Evolutionary conservation across 37 sponge, comb jelly and placozoan species (phyloP), one percentile per base, ranked within the genome.

Genomic region (Halichondria panicea): DNA sequence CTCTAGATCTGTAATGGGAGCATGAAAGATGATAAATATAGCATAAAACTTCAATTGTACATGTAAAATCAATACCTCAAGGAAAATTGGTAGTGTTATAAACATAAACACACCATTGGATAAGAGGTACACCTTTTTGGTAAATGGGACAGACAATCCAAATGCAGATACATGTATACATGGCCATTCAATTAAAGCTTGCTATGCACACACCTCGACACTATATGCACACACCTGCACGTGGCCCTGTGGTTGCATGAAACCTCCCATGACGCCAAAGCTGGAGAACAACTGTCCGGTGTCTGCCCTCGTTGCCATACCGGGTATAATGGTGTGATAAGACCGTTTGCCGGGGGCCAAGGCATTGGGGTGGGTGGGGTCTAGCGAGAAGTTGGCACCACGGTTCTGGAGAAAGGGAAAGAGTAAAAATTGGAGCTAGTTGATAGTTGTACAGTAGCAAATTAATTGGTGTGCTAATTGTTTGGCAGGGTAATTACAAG

Each of bases 181-280:
- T 11, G 3, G 27, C 8, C 22, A 32, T 18, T 1, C 25, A 43
- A 39, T 46, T 13, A 54, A 3, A 69, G 53, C 52, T 33, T 7
- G n/a, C 31, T 63, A 12, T 78, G 46, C 36, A 80, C 66, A 3
- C 36, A 4, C 15, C 34, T n/a, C n/a, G n/a, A n/a, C n/a, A n/a
- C n/a, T n/a, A 68, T 8, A 52, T n/a, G 8, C 11, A 19, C 43
- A 24, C 28, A 93, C 93, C 93, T 93, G 93, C 25, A 93, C 93
- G 54, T 93, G 93, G 34, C 93, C 93, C 66, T 93, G 93, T 58
- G 93, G 93, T 53, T 93, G 93, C 93, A 93, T 93, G 75, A 85
- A 93, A 3, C 93, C 93, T 30, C 93, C 93, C 93, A 89, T 89
- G 60, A 93, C 93, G 21, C 93, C 93, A 75, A 93, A 93, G 63